A percentile compares a stretch with the other conserved stretches of the same genome.
phyloP scores from a whole-genome alignment of 2,113 vertebrate genomes.

The Sclerurus mexicanus region DNA sequence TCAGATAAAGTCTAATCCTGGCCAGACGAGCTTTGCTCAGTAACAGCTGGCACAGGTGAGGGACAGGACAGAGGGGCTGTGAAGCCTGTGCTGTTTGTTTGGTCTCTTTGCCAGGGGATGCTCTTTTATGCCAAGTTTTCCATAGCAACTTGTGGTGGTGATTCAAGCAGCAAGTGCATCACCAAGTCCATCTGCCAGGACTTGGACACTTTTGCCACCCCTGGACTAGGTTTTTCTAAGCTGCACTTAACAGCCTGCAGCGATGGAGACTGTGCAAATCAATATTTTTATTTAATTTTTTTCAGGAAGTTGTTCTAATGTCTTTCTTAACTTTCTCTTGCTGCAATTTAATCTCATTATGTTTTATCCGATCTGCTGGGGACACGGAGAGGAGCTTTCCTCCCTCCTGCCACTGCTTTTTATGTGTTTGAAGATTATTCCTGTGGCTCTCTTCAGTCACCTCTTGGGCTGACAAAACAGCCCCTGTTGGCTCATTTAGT shows the following conservation, averaged over 20 bases:
- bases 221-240: neutral
- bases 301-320: neutral
- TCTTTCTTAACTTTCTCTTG: neutral
- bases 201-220: neutral
- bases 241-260: neutral
- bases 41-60: fast-evolving
- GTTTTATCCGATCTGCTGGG: neutral
- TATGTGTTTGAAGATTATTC: neutral
- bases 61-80: fast-evolving
- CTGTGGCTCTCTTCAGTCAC: neutral
- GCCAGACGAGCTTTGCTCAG: neutral
- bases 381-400: neutral
- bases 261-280: neutral
- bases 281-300: neutral
- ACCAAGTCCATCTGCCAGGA: fast-evolving
- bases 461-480: neutral
- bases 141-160: fast-evolving
- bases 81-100: neutral
- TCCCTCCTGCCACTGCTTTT: neutral
- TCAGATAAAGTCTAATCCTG: neutral
- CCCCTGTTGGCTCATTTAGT: neutral
- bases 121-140: neutral
- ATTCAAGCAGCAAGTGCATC: neutral
- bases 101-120: neutral
- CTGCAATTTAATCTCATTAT: neutral